A percentile compares a stretch with the other conserved stretches of the same genome.
Conservation (phyloP, 2,797 vertebrate species). For the Catamblyrhynchus diadema region DNA sequence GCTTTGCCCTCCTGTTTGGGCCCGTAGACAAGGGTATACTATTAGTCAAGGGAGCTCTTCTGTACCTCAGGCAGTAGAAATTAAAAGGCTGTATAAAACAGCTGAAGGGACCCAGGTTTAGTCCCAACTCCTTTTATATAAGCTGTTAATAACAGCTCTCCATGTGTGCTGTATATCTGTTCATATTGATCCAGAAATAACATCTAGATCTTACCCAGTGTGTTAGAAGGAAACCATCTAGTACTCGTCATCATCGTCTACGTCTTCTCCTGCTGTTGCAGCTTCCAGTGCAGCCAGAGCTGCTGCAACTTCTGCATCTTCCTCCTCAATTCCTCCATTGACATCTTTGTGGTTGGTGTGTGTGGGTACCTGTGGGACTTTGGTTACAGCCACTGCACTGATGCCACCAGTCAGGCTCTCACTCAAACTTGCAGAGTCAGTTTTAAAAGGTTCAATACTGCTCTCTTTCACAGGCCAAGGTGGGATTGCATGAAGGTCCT, state of each 20-base stretch:
- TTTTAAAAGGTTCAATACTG: background rate
- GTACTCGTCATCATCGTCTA: slow-evolving; percentile 58
- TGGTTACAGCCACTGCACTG: background rate
- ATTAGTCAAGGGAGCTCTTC: background rate
- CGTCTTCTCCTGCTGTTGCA: slow-evolving; percentile 90
- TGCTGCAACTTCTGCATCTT: slow-evolving; percentile 89
- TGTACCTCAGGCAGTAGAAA: background rate
- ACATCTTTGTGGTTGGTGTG: background rate
- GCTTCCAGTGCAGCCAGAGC: slow-evolving; percentile 92
- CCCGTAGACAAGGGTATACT: background rate
- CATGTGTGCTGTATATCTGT: background rate
- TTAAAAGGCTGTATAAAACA: background rate
- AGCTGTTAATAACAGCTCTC: background rate
- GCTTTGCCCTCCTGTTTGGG: background rate
- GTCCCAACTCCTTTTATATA: background rate
- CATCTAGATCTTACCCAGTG: background rate
- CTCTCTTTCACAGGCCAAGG: background rate
- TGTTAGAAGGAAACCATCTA: background rate
- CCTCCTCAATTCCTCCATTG: slow-evolving; percentile 25
- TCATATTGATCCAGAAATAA: background rate
- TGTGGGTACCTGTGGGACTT: background rate
- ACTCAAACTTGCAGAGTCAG: background rate
- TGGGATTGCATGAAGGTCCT: background rate
- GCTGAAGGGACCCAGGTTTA: background rate
- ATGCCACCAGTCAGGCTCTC: background rate